Evolutionary conservation across 2,888 invertebrate species (phyloP).

Genomic region (Pantelozetes paolii): DNA sequence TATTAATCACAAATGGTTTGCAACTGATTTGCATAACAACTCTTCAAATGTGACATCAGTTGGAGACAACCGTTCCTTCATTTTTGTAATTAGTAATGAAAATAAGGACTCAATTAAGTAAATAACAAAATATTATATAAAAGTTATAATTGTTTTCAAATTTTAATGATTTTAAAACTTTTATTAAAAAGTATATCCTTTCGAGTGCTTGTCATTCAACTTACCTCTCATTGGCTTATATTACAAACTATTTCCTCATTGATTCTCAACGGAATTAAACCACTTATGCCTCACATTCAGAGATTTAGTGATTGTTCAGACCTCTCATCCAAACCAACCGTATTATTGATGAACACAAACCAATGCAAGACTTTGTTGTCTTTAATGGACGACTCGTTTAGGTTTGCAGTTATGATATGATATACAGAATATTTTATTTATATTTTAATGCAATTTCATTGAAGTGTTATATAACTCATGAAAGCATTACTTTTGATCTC

Average conservation of each 20-base stretch:
- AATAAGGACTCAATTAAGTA: background rate
- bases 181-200: constrained; percentile 50
- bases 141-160: too few relatives aligned
- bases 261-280: background rate
- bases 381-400: constrained; percentile 15
- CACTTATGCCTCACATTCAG: constrained; percentile 1
- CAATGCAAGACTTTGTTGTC: constrained; percentile 3
- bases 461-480: too few relatives aligned
- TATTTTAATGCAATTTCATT: too few relatives aligned
- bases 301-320: background rate
- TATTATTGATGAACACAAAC: constrained; percentile 1
- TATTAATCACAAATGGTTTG: background rate
- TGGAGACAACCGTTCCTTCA: constrained; percentile 20
- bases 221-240: constrained; percentile 59
- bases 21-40: background rate
- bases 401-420: constrained; percentile 6
- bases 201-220: constrained; percentile 64
- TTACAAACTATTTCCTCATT: constrained; percentile 10
- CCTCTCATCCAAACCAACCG: background rate
- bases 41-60: background rate
- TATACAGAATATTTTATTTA: too few relatives aligned
- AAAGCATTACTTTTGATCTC: too few relatives aligned
- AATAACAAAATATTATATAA: background rate
- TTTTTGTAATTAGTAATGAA: background rate
- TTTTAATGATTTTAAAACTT: constrained; percentile 47